phyloP scores from a whole-genome alignment of 2,797 vertebrate species.

The Enteromius radiatus region DNA sequence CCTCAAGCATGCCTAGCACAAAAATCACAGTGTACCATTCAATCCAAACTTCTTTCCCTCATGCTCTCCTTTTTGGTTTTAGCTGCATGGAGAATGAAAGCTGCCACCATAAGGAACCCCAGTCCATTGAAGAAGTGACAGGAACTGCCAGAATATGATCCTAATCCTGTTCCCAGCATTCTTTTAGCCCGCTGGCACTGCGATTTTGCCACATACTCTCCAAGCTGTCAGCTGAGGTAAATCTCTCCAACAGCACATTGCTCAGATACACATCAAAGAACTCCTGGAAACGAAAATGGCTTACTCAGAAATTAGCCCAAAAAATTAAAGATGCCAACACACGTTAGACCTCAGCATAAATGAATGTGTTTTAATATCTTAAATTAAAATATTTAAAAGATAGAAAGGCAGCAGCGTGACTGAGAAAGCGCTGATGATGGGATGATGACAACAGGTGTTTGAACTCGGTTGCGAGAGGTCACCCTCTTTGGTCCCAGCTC shows the following conservation, averaged over 20 bases:
- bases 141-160: conserved; percentile 95
- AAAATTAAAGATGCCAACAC: too few relatives aligned
- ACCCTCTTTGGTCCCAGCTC: conserved; percentile 76
- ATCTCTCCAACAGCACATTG: conserved; percentile 90
- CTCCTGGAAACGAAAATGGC: conserved; percentile 80
- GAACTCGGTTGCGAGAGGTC: conserved; percentile 69
- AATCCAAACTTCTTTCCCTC: conserved; percentile 71
- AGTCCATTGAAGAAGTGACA: conserved; percentile 92
- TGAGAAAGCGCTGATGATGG: conserved; percentile 45
- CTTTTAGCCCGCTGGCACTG: conserved; percentile 86
- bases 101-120: conserved; percentile 89
- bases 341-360: conserved; percentile 25
- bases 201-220: conserved; percentile 86
- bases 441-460: conserved; percentile 77
- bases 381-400: neutral
- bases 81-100: conserved; percentile 84
- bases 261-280: conserved; percentile 94
- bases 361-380: neutral
- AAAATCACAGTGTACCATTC: conserved; percentile 82
- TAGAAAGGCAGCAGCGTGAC: conserved; percentile 10
- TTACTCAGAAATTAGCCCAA: conserved; percentile 30
- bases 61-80: conserved; percentile 79
- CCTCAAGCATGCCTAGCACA: conserved; percentile 74
- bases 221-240: conserved; percentile 86
- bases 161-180: conserved; percentile 96